phyloP scores from a whole-genome alignment of 2,888 invertebrate genomes.

The Pasiphila rectangulata region DNA sequence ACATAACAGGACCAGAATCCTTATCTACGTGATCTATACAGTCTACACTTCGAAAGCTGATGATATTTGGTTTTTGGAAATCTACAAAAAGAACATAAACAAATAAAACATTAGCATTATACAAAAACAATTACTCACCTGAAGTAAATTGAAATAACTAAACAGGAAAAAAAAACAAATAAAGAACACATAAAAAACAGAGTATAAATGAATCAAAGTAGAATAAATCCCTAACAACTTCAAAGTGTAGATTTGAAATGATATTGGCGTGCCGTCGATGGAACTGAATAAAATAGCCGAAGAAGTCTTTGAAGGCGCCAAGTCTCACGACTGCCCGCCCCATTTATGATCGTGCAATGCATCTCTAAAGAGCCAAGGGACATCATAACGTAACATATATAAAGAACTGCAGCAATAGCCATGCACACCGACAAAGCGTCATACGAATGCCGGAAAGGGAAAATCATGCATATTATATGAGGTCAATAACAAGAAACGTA shows the following conservation, averaged over 20 bases:
- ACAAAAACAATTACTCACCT: slow-evolving; percentile 4
- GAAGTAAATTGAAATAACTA: slow-evolving; percentile 9
- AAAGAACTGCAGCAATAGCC: slow-evolving; percentile 61
- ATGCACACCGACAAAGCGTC: slow-evolving; percentile 73
- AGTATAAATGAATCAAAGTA: background rate
- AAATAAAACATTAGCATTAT: slow-evolving; percentile 4
- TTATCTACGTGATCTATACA: slow-evolving; percentile 61
- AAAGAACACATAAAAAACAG: slow-evolving; percentile 5
- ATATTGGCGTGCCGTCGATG: slow-evolving; percentile 66
- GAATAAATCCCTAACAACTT: slow-evolving; percentile 38
- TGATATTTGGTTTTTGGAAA: slow-evolving; percentile 13
- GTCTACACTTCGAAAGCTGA: slow-evolving; percentile 69
- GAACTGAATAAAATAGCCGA: slow-evolving; percentile 33
- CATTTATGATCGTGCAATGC: slow-evolving; percentile 66
- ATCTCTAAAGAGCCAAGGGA: slow-evolving; percentile 48
- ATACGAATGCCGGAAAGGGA: slow-evolving; percentile 46
- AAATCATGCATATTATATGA: slow-evolving; percentile 75
- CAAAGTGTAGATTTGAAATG: slow-evolving; percentile 70
- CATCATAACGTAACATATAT: slow-evolving; percentile 53
- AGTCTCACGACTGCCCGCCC: slow-evolving; percentile 63
- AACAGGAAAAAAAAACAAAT: slow-evolving; percentile 4
- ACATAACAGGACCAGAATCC: slow-evolving; percentile 53
- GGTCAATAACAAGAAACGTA: slow-evolving; percentile 50
- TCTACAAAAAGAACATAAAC: slow-evolving; percentile 4
- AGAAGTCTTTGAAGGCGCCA: slow-evolving; percentile 25